Percentiles rank a stretch among this genome's conserved stretches.
These are phyloP conservation scores for Petaurus breviceps DNA, from an alignment of 2,113 vertebrate genomes.

Conservation along the genomic window DNA sequence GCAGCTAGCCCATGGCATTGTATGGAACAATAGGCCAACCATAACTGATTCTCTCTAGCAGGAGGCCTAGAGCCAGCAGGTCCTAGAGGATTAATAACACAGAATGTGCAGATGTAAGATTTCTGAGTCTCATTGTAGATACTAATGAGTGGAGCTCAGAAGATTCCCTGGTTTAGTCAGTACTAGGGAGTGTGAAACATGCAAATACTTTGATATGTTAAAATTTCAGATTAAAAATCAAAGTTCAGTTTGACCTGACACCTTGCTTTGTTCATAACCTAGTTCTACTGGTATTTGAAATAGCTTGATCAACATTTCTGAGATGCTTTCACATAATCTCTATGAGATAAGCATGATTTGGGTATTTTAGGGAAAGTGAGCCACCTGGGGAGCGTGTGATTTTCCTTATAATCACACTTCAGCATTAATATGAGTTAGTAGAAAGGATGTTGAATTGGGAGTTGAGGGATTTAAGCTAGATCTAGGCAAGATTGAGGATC, in stretches of 20 bases:
- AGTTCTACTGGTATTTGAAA: background rate
- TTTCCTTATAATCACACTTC: background rate
- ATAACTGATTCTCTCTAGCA: conserved; percentile 51
- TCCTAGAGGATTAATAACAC: conserved; percentile 46
- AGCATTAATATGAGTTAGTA: background rate
- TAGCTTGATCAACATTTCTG: background rate
- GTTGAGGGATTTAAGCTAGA: background rate
- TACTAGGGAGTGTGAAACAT: background rate
- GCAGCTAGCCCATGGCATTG: background rate
- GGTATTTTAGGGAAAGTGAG: conserved; percentile 13
- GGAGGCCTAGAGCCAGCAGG: conserved; percentile 44
- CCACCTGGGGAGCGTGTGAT: background rate
- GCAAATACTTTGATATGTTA: background rate
- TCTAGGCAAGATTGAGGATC: background rate
- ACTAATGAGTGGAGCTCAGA: background rate
- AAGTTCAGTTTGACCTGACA: background rate
- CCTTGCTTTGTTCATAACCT: background rate
- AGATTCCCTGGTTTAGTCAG: background rate
- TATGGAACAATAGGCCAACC: conserved; percentile 30
- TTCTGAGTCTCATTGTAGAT: background rate
- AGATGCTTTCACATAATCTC: background rate
- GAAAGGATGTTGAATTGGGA: background rate
- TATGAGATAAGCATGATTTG: background rate
- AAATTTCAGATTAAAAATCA: background rate
- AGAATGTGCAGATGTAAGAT: conserved; percentile 4